Conservation (phyloP, 1,140 invertebrate species). For the Drosophila kepulauana region DNA sequence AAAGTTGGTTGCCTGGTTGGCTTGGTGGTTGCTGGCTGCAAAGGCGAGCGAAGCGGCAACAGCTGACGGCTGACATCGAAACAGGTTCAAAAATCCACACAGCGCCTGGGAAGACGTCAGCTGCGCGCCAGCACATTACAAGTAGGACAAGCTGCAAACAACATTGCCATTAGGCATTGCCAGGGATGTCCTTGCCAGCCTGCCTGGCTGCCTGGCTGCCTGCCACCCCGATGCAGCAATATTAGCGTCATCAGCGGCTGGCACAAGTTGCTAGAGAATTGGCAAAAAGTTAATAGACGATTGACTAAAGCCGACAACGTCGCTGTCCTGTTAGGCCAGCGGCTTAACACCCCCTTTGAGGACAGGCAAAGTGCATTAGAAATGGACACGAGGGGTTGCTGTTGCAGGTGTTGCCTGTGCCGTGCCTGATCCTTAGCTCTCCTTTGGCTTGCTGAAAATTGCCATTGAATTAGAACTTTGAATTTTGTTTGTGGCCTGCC, state of each 20-base stretch:
- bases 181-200: constrained; percentile 13
- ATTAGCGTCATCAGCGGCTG: constrained; percentile 70
- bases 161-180: constrained; percentile 71
- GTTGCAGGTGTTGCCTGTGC: constrained; percentile 74
- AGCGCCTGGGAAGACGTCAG: constrained; percentile 73
- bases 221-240: constrained; percentile 29
- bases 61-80: constrained; percentile 59
- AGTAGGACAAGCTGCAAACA: constrained; percentile 82
- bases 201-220: neutral
- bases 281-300: constrained; percentile 81
- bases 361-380: constrained; percentile 81
- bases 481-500: constrained; percentile 70
- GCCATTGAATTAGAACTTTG: constrained; percentile 71
- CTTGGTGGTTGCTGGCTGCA: constrained; percentile 64
- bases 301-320: constrained; percentile 76
- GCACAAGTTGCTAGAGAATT: constrained; percentile 54
- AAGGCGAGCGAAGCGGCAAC: constrained; percentile 42
- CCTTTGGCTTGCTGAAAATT: constrained; percentile 44
- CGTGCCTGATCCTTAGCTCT: constrained; percentile 23
- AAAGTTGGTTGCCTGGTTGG: constrained; percentile 57
- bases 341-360: constrained; percentile 64
- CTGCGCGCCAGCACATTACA: constrained; percentile 82
- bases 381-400: constrained; percentile 41
- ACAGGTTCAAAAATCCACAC: constrained; percentile 78
- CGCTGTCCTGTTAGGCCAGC: constrained; percentile 42